A percentile compares a stretch with the other conserved stretches of the same genome.
phyloP scores from a whole-genome alignment of 2,888 invertebrate species.

The Apotomis betuletana region DNA sequence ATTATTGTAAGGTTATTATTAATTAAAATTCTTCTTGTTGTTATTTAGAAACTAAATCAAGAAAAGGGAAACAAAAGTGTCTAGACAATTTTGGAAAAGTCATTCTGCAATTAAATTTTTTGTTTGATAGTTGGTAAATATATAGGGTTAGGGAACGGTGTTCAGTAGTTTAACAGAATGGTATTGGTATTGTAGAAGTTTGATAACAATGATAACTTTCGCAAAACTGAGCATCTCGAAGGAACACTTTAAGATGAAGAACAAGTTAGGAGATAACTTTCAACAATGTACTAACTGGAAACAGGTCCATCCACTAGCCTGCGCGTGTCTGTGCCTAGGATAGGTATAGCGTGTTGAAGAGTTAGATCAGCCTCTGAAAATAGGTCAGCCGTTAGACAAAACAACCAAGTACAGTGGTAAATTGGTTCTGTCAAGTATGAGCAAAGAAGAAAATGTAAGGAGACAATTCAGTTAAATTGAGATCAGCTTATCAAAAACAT shows the following conservation, averaged over 20 bases:
- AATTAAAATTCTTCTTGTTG: neutral
- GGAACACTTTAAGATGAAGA: slow-evolving; percentile 7
- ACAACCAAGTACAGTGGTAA: neutral
- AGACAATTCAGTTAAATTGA: neutral
- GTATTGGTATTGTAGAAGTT: neutral
- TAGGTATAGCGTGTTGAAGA: slow-evolving; percentile 5
- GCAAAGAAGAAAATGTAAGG: neutral
- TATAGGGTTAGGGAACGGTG: no score
- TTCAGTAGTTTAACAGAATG: neutral
- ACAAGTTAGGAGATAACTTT: slow-evolving; percentile 6
- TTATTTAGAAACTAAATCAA: no score
- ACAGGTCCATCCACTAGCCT: slow-evolving; percentile 9
- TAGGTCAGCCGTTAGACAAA: slow-evolving; percentile 22
- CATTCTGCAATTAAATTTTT: no score
- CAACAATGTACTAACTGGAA: slow-evolving; percentile 15
- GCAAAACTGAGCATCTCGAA: neutral
- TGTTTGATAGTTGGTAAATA: no score
- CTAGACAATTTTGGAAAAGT: no score
- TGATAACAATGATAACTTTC: neutral
- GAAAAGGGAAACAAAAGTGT: no score
- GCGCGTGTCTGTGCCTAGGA: slow-evolving; percentile 4
- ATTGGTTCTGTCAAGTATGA: neutral
- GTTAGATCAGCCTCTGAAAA: slow-evolving; percentile 22
- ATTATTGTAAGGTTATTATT: neutral
- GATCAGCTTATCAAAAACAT: no score